Evolutionary conservation across 2,113 vertebrate genomes (phyloP).

Genomic region (Urocynchramus pylzowi): DNA sequence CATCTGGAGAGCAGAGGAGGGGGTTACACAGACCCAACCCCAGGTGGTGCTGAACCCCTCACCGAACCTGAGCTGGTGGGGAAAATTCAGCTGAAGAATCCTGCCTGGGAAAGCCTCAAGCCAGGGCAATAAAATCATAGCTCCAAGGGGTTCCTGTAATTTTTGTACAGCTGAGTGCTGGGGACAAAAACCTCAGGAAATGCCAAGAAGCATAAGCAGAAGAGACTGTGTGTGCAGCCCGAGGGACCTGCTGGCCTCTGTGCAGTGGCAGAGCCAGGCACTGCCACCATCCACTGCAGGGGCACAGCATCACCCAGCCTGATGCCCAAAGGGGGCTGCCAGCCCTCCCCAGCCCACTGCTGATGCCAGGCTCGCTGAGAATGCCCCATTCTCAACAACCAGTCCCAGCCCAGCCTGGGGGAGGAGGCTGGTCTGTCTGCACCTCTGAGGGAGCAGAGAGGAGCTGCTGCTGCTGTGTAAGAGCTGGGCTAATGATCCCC

Average conservation of each 20-base stretch:
- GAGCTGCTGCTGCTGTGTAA: background rate
- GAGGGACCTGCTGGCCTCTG: background rate
- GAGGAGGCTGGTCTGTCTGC: background rate
- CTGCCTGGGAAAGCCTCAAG: background rate
- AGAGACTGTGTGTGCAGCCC: background rate
- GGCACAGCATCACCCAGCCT: background rate
- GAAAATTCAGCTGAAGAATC: background rate
- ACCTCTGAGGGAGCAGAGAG: background rate
- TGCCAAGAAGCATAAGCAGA: background rate
- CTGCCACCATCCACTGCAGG: background rate
- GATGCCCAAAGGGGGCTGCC: background rate
- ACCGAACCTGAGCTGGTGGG: background rate
- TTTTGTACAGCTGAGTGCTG: background rate
- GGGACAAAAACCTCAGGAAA: background rate
- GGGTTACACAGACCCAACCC: background rate
- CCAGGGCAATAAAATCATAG: background rate
- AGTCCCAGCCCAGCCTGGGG: background rate
- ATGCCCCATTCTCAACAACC: background rate
- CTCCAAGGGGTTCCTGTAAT: background rate
- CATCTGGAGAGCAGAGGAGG: background rate
- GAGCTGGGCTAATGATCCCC: background rate
- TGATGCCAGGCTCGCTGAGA: background rate
- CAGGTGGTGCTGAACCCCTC: background rate
- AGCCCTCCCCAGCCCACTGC: background rate
- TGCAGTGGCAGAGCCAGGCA: background rate